A percentile compares a stretch with the other conserved stretches of the same genome.
Evolutionary conservation across 2,888 invertebrate species (phyloP).

Genomic region (Synergus japonicus): DNA sequence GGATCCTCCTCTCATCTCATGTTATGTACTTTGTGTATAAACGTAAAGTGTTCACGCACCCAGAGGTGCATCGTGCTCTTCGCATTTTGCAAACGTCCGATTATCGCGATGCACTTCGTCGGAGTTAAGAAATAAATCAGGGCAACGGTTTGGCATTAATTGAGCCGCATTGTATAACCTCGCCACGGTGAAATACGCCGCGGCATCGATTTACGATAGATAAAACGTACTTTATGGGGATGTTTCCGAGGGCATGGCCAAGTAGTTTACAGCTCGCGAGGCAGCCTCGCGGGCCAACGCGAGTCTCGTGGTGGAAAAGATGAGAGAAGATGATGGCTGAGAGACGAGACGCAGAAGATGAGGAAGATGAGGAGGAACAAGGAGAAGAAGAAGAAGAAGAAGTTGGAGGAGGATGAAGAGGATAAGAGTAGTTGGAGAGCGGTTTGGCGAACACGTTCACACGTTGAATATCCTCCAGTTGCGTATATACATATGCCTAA

Average conservation of each 20-base stretch:
- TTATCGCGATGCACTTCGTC: conserved; percentile 50
- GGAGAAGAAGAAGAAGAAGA: background rate
- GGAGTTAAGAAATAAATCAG: conserved; percentile 75
- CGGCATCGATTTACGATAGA: conserved; percentile 76
- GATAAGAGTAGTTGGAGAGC: conserved; percentile 39
- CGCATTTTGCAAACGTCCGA: conserved; percentile 36
- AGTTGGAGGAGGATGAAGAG: conserved; percentile 18
- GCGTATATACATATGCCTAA: conserved; percentile 65
- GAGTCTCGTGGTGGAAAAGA: conserved; percentile 40
- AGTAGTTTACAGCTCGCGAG: conserved; percentile 71
- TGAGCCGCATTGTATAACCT: conserved; percentile 75
- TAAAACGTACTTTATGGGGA: conserved; percentile 77
- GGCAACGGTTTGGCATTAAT: conserved; percentile 76
- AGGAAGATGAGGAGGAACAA: background rate
- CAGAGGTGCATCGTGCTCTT: conserved; percentile 10
- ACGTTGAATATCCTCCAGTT: conserved; percentile 42
- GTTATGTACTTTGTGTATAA: background rate
- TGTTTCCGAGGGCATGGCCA: conserved; percentile 69
- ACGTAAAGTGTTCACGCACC: conserved; percentile 27
- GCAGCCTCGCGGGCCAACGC: conserved; percentile 46
- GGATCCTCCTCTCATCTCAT: conserved; percentile 12
- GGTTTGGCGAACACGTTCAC: conserved; percentile 17
- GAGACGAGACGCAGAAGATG: conserved; percentile 19
- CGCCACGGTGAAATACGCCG: conserved; percentile 71
- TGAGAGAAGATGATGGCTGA: conserved; percentile 44